These are phyloP conservation scores for Euura lappo DNA, from an alignment of 1,140 invertebrate genomes.

Conservation along the genomic window DNA sequence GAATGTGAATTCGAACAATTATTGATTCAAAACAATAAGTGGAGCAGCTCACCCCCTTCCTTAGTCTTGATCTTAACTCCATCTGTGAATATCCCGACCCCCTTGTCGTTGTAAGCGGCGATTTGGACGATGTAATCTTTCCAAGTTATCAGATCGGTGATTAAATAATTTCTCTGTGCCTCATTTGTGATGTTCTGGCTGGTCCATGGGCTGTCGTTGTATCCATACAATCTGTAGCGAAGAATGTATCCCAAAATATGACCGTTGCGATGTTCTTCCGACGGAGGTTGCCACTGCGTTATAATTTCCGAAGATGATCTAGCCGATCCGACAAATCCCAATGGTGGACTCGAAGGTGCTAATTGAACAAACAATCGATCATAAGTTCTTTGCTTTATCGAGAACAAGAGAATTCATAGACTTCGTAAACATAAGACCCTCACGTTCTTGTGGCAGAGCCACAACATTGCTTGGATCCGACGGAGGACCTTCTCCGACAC, in stretches of 20 bases:
- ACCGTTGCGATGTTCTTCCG: constrained; percentile 93
- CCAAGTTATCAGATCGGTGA: constrained; percentile 96
- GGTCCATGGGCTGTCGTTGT: constrained; percentile 89
- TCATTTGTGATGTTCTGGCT: constrained; percentile 91
- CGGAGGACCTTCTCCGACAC: constrained; percentile 90
- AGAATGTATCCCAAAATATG: constrained; percentile 93
- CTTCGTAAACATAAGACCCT: constrained; percentile 32
- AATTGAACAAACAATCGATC: constrained; percentile 47
- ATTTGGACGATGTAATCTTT: constrained; percentile 98
- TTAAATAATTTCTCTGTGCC: constrained; percentile 89
- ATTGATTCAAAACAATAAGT: constrained; percentile 12
- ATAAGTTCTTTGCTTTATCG: constrained; percentile 8
- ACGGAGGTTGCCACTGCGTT: constrained; percentile 95
- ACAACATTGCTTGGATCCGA: constrained; percentile 88
- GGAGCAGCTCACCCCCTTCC: constrained; percentile 72
- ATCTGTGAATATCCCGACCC: constrained; percentile 91
- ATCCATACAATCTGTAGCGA: constrained; percentile 88
- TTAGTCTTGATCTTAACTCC: constrained; percentile 92
- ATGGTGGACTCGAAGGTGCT: constrained; percentile 88
- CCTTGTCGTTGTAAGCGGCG: constrained; percentile 96
- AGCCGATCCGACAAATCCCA: constrained; percentile 90
- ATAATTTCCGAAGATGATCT: constrained; percentile 94
- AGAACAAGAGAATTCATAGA: background rate
- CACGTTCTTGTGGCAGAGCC: constrained; percentile 92
- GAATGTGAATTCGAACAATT: background rate